Evolutionary conservation across 2,888 invertebrate species (phyloP), one percentile per base, ranked within the genome.

Genomic region (Catocala fraxini): DNA sequence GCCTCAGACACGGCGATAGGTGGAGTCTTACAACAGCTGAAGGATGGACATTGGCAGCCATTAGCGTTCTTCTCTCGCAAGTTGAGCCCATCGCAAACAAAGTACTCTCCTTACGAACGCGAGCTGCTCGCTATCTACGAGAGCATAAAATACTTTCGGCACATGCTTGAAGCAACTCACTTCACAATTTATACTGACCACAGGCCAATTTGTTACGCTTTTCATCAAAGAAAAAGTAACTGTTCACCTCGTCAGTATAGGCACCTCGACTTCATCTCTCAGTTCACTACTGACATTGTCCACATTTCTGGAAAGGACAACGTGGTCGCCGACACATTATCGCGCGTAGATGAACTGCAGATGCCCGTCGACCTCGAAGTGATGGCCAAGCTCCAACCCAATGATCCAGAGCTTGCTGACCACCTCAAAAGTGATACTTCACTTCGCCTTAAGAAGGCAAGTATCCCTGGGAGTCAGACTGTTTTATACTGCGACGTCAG

Each of bases 221-320:
- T 62, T 35, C 51, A 46, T 25, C 10, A 51, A 2, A 10, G 56
- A 13, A 61, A 61, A 34, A 13, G 10, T 10, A 63, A 63, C 13
- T 58, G 63, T 25, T 25, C 25, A 25, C 25, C 25, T 4, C 25
- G 25, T 25, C 25, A 25, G 25, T 25, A 25, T 25, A 33, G 71
- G 5, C 59, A 75, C 42, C 56, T 75, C 0, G 70, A 82, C 45
- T 84, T 73, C 13, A 85, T 89, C 9, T 56, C 77, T 0, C 84
- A 89, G 58, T 89, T 89, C 65, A 79, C 85, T 0, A 86, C 83
- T 0, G 80, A 88, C 39, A 83, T 89, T 0, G 61, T 70, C 5
- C 77, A 88, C 63, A 75, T 89, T 0, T 53, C 77, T 0, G 86
- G 87, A 0, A 62, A 51, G 7, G 47, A 56, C 25, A 61, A 56